Percentiles rank a stretch among this genome's conserved stretches.
These are phyloP conservation scores for Trichacis sp. DNA, from an alignment of 2,888 invertebrate species.

Conservation along the genomic window DNA sequence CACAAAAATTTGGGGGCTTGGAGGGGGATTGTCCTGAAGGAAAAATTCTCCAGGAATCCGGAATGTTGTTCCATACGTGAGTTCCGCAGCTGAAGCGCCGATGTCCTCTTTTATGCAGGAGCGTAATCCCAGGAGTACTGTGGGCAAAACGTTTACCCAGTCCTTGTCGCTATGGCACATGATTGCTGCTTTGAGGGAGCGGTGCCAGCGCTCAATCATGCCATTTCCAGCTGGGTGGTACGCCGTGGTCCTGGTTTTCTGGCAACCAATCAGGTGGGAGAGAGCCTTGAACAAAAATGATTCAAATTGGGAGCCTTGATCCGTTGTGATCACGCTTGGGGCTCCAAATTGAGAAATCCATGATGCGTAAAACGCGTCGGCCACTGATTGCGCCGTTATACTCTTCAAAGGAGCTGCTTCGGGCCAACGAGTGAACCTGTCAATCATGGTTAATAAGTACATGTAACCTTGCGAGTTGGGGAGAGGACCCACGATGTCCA, in stretches of 20 bases:
- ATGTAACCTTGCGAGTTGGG: conserved; percentile 18
- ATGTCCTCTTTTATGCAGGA: conserved; percentile 53
- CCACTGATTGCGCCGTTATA: conserved; percentile 37
- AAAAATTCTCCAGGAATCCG: conserved; percentile 51
- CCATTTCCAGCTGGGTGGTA: conserved; percentile 36
- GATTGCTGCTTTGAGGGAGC: conserved; percentile 62
- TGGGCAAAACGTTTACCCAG: conserved; percentile 54
- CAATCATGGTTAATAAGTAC: conserved; percentile 60
- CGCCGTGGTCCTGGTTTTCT: too few species aligned
- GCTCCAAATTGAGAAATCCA: conserved; percentile 42
- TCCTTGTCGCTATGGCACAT: conserved; percentile 36
- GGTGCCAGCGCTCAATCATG: conserved; percentile 63
- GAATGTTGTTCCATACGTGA: conserved; percentile 54
- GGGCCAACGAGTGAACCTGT: too few species aligned
- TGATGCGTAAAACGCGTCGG: conserved; percentile 19
- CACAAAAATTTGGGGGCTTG: conserved; percentile 17
- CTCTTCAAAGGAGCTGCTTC: conserved; percentile 34
- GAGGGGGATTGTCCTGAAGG: conserved; percentile 2
- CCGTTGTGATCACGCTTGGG: conserved; percentile 40
- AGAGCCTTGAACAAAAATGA: too few species aligned
- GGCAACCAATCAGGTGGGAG: too few species aligned
- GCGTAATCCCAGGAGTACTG: conserved; percentile 57
- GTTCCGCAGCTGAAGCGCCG: conserved; percentile 50
- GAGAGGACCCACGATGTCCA: too few species aligned
- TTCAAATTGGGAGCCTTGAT: conserved; percentile 51